These are phyloP conservation scores for Brachyptera risi DNA, from an alignment of 2,888 invertebrate species.

Conservation along the genomic window DNA sequence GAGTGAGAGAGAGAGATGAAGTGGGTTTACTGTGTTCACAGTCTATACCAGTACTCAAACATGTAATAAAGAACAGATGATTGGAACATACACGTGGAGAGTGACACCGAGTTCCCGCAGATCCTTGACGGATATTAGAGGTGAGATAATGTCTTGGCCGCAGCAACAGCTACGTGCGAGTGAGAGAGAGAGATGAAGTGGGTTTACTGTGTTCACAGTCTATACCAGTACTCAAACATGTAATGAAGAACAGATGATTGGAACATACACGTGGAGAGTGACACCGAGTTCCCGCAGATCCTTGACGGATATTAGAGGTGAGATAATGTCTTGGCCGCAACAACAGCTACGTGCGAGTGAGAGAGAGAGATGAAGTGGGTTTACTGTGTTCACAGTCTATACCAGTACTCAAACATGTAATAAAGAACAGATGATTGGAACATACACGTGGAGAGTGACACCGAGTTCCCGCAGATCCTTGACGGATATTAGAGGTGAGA, in stretches of 20 bases:
- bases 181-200: too few species aligned
- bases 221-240: too few species aligned
- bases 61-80: constrained; percentile 22
- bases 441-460: constrained; percentile 95
- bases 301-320: constrained; percentile 92
- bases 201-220: too few species aligned
- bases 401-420: too few species aligned
- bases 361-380: too few species aligned
- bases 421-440: constrained; percentile 39
- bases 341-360: too few species aligned
- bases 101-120: constrained; percentile 94
- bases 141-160: constrained; percentile 98
- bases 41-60: too few species aligned
- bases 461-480: constrained; percentile 94
- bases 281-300: constrained; percentile 94
- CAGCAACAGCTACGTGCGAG: too few species aligned
- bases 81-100: constrained; percentile 80
- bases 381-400: too few species aligned
- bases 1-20: too few species aligned
- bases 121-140: constrained; percentile 92
- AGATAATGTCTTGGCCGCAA: constrained; percentile 96
- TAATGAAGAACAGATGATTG: constrained; percentile 22
- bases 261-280: constrained; percentile 90
- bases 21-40: too few species aligned
- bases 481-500: constrained; percentile 92